Percentiles rank a stretch among this genome's conserved stretches.
Conservation (phyloP, 2,888 invertebrate genomes). For the Tricholauxania praeusta region DNA sequence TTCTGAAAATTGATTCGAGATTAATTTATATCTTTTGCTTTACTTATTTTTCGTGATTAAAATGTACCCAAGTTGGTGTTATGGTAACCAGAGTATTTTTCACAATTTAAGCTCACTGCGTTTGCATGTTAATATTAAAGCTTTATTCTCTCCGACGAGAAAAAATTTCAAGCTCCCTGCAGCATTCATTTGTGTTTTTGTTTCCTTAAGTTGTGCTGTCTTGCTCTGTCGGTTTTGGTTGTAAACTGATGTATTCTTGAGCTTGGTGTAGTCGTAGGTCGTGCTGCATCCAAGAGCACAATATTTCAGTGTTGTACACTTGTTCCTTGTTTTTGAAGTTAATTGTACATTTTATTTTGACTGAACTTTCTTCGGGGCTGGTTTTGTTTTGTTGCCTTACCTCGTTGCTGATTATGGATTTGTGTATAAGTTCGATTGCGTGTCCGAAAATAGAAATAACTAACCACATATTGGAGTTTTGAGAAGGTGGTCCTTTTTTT, state of each 20-base stretch:
- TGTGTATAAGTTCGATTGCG: not conserved
- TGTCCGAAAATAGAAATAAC: not conserved
- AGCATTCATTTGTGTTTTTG: not conserved
- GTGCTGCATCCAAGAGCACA: not conserved
- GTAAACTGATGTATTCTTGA: constrained; percentile 10
- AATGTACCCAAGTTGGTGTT: too few species aligned
- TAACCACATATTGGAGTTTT: too few species aligned
- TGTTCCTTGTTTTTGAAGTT: constrained; percentile 11
- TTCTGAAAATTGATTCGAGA: too few species aligned
- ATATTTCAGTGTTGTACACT: constrained; percentile 30
- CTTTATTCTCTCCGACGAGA: too few species aligned
- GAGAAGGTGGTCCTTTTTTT: too few species aligned
- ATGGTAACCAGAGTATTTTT: too few species aligned
- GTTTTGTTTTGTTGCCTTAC: not conserved
- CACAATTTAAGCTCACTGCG: too few species aligned
- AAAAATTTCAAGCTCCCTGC: too few species aligned
- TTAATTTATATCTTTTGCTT: too few species aligned
- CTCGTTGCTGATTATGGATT: not conserved
- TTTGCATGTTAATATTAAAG: too few species aligned
- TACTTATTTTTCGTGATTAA: too few species aligned
- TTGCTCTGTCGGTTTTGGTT: not conserved
- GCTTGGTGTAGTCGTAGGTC: constrained; percentile 36
- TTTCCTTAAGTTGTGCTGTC: constrained; percentile 2
- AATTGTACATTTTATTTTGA: not conserved
- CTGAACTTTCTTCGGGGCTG: not conserved